Evolutionary conservation across 2,113 vertebrate genomes (phyloP).

Genomic region (Forbesichthys papilliferus): DNA sequence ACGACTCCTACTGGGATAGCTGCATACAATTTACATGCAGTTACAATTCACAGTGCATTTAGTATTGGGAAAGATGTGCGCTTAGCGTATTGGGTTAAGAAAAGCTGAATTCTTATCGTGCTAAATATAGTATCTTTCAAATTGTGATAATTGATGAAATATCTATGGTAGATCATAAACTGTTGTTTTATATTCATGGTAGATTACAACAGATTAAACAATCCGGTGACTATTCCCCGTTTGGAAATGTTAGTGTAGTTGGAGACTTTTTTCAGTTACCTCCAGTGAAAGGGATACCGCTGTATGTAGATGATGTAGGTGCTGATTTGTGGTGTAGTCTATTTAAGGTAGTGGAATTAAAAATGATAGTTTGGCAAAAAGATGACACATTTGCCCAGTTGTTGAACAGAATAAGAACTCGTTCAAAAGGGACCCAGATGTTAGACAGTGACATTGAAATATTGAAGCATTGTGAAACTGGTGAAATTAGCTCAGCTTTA

Average conservation of each 20-base stretch:
- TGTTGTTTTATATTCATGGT: background rate
- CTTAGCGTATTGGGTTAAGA: background rate
- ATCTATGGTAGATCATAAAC: background rate
- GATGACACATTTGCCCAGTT: background rate
- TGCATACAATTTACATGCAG: too few species aligned
- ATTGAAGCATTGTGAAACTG: too few species aligned
- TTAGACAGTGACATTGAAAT: background rate
- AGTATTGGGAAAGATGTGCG: too few species aligned
- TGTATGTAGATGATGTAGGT: background rate
- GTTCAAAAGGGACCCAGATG: background rate
- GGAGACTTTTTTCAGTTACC: background rate
- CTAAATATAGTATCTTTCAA: background rate
- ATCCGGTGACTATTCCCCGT: background rate
- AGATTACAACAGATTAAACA: background rate
- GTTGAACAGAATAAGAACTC: background rate
- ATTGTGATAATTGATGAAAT: background rate
- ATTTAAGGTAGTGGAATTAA: background rate
- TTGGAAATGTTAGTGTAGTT: conserved; percentile 1
- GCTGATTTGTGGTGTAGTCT: background rate
- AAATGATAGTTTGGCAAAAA: background rate
- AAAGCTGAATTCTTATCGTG: background rate
- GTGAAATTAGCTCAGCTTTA: too few species aligned
- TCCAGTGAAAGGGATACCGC: background rate
- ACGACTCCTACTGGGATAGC: too few species aligned
- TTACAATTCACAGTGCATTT: too few species aligned